Evolutionary conservation across 2,888 invertebrate species (phyloP).

Genomic region (Cerceris ruficornis): DNA sequence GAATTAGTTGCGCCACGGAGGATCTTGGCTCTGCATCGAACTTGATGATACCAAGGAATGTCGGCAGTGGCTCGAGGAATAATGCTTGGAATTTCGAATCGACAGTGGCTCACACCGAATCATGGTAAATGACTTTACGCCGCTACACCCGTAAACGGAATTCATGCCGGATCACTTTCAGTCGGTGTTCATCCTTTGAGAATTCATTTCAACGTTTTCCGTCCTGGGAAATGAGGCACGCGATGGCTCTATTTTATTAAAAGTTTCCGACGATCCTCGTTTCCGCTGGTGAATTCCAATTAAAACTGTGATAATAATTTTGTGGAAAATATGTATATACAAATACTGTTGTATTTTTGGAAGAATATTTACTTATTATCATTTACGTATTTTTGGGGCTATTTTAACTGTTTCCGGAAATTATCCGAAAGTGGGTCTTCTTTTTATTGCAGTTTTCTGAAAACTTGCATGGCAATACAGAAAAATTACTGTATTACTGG

Average conservation of each 20-base stretch:
- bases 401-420: no score
- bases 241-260: conserved; percentile 3
- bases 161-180: conserved; percentile 28
- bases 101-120: conserved; percentile 39
- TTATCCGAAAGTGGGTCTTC: no score
- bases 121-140: conserved; percentile 53
- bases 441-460: no score
- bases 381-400: no score
- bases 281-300: not conserved
- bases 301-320: no score
- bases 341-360: no score
- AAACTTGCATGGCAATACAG: no score
- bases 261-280: not conserved
- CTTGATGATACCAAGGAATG: conserved; percentile 47
- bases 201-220: not conserved
- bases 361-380: no score
- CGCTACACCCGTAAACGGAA: conserved; percentile 23
- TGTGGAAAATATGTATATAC: no score
- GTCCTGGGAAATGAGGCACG: not conserved
- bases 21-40: conserved; percentile 31
- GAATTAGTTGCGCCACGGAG: conserved; percentile 46
- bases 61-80: conserved; percentile 30
- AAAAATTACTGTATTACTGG: no score
- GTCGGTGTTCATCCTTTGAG: conserved; percentile 24
- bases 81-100: conserved; percentile 49